These are phyloP conservation scores for Notarius lentiginosus DNA, from an alignment of 2,113 vertebrate genomes.

Conservation along the genomic window DNA sequence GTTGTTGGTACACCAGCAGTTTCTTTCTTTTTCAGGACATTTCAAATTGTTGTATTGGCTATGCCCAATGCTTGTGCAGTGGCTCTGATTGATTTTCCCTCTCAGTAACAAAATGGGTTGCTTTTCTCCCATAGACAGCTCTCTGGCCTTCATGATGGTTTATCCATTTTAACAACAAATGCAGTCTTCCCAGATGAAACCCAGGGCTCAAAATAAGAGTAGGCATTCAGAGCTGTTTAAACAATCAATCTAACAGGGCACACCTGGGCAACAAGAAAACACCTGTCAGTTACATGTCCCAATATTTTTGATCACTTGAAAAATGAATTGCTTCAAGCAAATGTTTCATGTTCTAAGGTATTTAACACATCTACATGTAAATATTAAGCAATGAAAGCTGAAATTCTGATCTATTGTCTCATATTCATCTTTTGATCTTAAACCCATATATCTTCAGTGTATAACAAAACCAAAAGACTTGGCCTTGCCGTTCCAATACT, in stretches of 20 bases:
- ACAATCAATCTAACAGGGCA: not conserved
- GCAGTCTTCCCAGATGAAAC: not conserved
- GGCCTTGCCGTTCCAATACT: not conserved
- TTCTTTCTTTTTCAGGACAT: not conserved
- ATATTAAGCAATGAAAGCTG: not conserved
- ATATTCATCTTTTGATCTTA: not conserved
- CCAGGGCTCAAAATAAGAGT: not conserved
- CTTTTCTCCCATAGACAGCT: not conserved
- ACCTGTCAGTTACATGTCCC: not conserved
- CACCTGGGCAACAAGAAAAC: not conserved
- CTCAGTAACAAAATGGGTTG: too few relatives aligned
- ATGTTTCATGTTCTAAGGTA: not conserved
- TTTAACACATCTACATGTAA: not conserved
- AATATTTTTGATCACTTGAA: not conserved
- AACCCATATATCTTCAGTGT: not conserved
- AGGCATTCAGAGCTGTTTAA: not conserved
- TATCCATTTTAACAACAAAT: not conserved
- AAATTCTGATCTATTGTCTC: not conserved
- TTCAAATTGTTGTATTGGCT: not conserved
- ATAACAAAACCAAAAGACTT: not conserved
- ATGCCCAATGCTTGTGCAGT: not conserved
- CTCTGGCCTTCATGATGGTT: not conserved
- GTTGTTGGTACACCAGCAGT: not conserved
- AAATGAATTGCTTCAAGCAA: not conserved
- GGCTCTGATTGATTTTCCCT: not conserved